phyloP scores from a whole-genome alignment of 2,113 vertebrate genomes.

The Litocranius walleri region DNA sequence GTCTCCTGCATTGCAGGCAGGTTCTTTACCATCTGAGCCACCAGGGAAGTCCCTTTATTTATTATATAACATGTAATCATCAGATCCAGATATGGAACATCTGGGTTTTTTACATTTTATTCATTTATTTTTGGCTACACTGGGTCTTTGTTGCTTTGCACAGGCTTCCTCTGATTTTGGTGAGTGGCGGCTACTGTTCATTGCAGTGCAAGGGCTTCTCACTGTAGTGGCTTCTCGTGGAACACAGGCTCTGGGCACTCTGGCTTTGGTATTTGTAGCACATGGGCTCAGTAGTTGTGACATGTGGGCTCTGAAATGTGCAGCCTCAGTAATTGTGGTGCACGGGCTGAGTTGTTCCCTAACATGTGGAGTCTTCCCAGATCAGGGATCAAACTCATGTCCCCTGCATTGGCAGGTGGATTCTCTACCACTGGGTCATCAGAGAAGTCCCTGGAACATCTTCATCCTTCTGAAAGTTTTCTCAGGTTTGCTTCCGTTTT shows the following conservation, averaged over 20 bases:
- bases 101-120: neutral
- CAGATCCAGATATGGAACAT: neutral
- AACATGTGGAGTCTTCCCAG: neutral
- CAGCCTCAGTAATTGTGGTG: neutral
- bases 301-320: neutral
- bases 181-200: neutral
- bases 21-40: neutral
- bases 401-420: neutral
- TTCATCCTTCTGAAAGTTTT: neutral
- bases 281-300: neutral
- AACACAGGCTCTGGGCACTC: neutral
- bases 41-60: neutral
- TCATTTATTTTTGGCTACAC: neutral
- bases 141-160: neutral
- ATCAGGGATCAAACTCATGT: neutral
- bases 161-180: neutral
- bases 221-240: neutral
- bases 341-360: neutral
- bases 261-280: neutral
- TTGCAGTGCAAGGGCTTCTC: neutral
- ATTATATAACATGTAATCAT: neutral
- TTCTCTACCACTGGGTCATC: neutral
- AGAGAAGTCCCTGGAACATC: neutral
- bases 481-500: neutral
- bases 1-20: neutral